Base-by-base conservation (phyloP, 2,888 invertebrate species). In the Agonopterix arenella region DNA sequence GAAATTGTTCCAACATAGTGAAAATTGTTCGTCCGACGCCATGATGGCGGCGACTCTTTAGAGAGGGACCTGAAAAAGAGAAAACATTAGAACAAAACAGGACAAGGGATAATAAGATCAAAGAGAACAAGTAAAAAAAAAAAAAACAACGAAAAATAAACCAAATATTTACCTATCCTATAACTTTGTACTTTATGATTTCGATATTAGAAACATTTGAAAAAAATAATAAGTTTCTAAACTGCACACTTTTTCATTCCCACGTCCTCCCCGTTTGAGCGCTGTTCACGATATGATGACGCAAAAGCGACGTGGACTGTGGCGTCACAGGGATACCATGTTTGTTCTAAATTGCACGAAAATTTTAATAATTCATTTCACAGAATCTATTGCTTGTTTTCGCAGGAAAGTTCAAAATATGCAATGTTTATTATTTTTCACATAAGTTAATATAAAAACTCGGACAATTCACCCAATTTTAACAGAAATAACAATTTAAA, bases 1-100 rank as follows among this genome's bases (percentile, higher is more conserved):
- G 89, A 93, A 93, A 88, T 93, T 93, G 88, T 93, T 93, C 93
- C 93, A 93, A 88, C 93, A 93, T 84, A 93, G 83, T 79, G 93
- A 93, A 86, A 92, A 93, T 77, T 92, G 92, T 88, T 93, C 92
- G 90, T 92, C 92, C 89, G 92, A 92, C 92, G 92, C 92, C 92
- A 92, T 92, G 81, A 89, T 91, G 91, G 89, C 88, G 89, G 76
- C 83, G 80, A 57, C 58, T 71, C 63, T 58, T 66, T 63, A n/a
- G 61, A 60, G 60, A 61, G 68, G 76, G 75, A 80, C 86, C 85
- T 85, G 75, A 1, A 73, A 80, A 5, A 46, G 42, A 49, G 28
- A 28, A 28, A 18, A 28, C 5, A 28, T 28, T 28, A 28, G 28
- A 3, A 18, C 2, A 28, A 7, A 28, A 28, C 1, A 28, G 5